phyloP scores from a whole-genome alignment of 2,113 vertebrate species.

The Heterocephalus glaber region DNA sequence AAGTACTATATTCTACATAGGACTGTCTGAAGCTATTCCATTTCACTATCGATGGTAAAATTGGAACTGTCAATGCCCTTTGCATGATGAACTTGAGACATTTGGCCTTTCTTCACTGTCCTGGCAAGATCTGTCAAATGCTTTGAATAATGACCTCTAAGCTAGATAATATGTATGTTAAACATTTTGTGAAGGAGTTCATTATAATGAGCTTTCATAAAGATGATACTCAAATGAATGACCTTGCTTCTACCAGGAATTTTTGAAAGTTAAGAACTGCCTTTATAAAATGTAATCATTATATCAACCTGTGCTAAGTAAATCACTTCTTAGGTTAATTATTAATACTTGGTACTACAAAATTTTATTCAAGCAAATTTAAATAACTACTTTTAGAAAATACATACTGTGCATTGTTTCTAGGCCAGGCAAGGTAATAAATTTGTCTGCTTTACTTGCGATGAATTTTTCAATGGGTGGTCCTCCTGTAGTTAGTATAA shows the following conservation, averaged over 20 bases:
- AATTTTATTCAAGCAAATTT: not conserved
- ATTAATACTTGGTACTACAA: not conserved
- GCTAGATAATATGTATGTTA: slow-evolving; percentile 49
- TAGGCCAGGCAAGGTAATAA: not conserved
- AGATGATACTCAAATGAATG: slow-evolving; percentile 41
- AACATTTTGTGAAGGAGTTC: not conserved
- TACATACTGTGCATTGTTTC: not conserved
- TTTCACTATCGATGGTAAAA: not conserved
- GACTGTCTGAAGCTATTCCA: not conserved
- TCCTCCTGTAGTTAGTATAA: not conserved
- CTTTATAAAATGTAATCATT: not conserved
- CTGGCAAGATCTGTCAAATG: not conserved
- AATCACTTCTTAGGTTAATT: not conserved
- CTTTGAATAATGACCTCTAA: slow-evolving; percentile 41
- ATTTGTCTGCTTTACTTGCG: not conserved
- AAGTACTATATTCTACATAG: not conserved
- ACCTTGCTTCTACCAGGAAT: not conserved
- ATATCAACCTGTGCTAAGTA: not conserved
- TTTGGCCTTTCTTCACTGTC: slow-evolving; percentile 22
- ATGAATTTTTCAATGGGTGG: not conserved
- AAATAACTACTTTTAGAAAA: not conserved
- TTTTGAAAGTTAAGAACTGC: slow-evolving; percentile 17
- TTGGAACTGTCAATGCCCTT: not conserved
- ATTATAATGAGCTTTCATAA: slow-evolving; percentile 26
- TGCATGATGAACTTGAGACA: not conserved